Evolutionary conservation across 2,888 invertebrate genomes (phyloP).

Genomic region (Phaedon cochleariae): DNA sequence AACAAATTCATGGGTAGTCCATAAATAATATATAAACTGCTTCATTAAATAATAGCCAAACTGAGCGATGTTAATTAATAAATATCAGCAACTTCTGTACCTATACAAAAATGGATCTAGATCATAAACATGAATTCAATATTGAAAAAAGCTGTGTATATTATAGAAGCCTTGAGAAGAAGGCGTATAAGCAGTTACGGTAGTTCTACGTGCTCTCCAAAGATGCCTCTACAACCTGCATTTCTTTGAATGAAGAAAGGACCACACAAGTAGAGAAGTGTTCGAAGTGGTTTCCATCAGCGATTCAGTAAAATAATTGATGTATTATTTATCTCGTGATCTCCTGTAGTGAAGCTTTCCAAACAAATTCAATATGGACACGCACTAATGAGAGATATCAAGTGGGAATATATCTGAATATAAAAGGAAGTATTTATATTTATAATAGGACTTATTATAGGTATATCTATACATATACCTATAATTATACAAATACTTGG

Average conservation of each 20-base stretch:
- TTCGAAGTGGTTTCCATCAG: constrained; percentile 21
- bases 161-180: constrained; percentile 11
- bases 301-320: constrained; percentile 34
- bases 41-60: too few species aligned
- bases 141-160: background rate
- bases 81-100: background rate
- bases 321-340: constrained; percentile 31
- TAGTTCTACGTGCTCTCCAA: constrained; percentile 14
- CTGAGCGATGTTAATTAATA: too few species aligned
- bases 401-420: background rate
- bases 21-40: too few species aligned
- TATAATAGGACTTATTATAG: background rate
- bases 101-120: background rate
- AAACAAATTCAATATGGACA: constrained; percentile 21
- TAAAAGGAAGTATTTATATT: constrained; percentile 3
- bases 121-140: background rate
- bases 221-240: constrained; percentile 26
- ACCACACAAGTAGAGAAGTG: constrained; percentile 48
- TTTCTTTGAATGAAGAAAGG: constrained; percentile 23
- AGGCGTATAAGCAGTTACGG: too few species aligned
- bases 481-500: too few species aligned
- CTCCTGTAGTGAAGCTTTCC: constrained; percentile 15
- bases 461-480: background rate
- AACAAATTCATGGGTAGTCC: too few species aligned
- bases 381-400: background rate